Evolutionary conservation across 2,888 invertebrate genomes (phyloP), one percentile per base, ranked within the genome.

Genomic region (Sarcophaga variegata): DNA sequence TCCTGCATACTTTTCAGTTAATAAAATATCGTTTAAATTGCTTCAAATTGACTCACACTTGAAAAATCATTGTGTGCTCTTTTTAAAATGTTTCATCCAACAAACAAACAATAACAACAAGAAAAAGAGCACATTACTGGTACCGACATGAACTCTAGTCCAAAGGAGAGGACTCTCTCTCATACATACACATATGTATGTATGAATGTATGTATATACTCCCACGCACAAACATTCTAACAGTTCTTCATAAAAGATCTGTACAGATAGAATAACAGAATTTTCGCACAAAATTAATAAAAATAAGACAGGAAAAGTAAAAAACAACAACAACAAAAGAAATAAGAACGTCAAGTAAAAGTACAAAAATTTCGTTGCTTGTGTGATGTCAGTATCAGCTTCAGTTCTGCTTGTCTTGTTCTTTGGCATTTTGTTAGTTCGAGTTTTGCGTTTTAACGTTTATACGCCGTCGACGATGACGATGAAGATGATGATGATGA

Each of bases 401-500:
- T 54, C 88, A 88, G 89, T 89, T 89, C 89, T 89, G 89, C 88
- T 89, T 89, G 92, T 92, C 92, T 92, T 92, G 90, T 90, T 91
- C 91, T 91, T 90, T 92, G 92, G 91, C 92, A 92, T 91, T 91
- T 91, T 91, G 90, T 91, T 91, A 79, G 87, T 79, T 87, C 59
- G 84, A 87, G 90, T 91, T 90, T 91, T 91, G 91, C 86, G 88
- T 88, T 91, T 90, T 91, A 90, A 91, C 83, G 87, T 88, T 87
- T 75, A 86, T 78, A 82, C 75, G 67, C 70, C 63, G 54, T 47
- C 67, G 59, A 49, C 74, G 75, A 66, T 37, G 70, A 74, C 37
- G 74, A 77, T 74, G 70, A 37, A 59, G 59, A 49, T 69, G 77
- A 77, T 74, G 77, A 77, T 74, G 77, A 77, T 74, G 71, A 60